Conservation (phyloP, 1,140 invertebrate genomes). For the Aporrectodea caliginosa region DNA sequence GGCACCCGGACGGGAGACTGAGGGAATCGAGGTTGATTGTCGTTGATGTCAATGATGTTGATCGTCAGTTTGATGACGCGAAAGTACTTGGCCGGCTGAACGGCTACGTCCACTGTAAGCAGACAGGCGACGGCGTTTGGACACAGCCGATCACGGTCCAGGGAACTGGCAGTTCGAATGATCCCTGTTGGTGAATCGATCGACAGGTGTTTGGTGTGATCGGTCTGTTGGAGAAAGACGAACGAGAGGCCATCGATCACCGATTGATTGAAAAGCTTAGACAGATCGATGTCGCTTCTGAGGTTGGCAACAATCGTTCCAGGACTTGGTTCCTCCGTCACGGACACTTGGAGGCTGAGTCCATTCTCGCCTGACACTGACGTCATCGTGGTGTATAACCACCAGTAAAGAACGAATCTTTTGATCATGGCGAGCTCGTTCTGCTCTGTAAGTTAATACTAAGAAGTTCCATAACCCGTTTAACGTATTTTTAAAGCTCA, state of each 20-base stretch:
- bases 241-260: not conserved
- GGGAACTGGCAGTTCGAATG: not conserved
- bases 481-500: no score
- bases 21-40: constrained; percentile 16
- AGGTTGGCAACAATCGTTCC: not conserved
- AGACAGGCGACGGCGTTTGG: constrained; percentile 14
- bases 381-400: no score
- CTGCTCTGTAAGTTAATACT: no score
- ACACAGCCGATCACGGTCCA: constrained; percentile 18
- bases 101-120: constrained; percentile 22
- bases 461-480: no score
- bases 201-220: constrained; percentile 3
- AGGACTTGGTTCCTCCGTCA: not conserved
- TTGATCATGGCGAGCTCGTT: no score
- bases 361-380: no score
- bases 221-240: not conserved
- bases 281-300: not conserved
- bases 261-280: no score
- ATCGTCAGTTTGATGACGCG: constrained; percentile 6
- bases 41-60: constrained; percentile 20
- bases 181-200: constrained; percentile 25
- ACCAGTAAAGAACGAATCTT: no score
- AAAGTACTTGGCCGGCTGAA: constrained; percentile 19
- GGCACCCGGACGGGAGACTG: not conserved
- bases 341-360: not conserved